A percentile compares a stretch with the other conserved stretches of the same genome.
phyloP scores from a whole-genome alignment of 2,113 vertebrate species.

The Crotalus helleri region DNA sequence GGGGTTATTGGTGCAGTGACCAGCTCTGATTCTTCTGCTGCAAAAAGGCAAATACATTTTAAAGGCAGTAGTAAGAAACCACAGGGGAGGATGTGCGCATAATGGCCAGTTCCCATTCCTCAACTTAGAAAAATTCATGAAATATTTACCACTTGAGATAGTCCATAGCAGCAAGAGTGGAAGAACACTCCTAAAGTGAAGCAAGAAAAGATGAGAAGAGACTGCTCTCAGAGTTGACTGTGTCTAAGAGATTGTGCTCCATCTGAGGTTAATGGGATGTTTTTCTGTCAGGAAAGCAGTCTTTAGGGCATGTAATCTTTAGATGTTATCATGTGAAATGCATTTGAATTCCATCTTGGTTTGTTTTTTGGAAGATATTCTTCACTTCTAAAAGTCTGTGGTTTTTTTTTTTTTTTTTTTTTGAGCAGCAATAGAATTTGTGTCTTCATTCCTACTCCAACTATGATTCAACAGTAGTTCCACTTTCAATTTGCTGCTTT shows the following conservation, averaged over 20 bases:
- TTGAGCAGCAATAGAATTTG: background rate
- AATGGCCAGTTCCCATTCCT: background rate
- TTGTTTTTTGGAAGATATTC: background rate
- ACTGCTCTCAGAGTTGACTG: background rate
- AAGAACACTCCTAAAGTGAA: background rate
- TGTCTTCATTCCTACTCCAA: slow-evolving; percentile 3
- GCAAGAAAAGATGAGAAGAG: background rate
- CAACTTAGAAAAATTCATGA: background rate
- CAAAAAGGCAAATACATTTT: background rate
- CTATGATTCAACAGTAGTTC: slow-evolving; percentile 6
- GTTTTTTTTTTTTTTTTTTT: background rate
- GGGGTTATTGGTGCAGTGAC: background rate
- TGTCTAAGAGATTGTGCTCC: background rate
- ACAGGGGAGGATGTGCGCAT: background rate
- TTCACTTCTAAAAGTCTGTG: no score
- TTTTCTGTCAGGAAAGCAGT: background rate
- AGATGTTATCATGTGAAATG: background rate
- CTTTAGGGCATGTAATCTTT: background rate
- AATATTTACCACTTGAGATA: background rate
- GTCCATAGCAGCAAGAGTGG: background rate
- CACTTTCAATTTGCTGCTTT: slow-evolving; percentile 23
- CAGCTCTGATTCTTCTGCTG: background rate
- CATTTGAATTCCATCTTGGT: background rate
- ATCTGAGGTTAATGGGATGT: background rate
- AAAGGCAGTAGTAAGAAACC: background rate